These are phyloP conservation scores for Schizothorax lantsangensis DNA, from an alignment of 2,797 vertebrate genomes.

Conservation along the genomic window DNA sequence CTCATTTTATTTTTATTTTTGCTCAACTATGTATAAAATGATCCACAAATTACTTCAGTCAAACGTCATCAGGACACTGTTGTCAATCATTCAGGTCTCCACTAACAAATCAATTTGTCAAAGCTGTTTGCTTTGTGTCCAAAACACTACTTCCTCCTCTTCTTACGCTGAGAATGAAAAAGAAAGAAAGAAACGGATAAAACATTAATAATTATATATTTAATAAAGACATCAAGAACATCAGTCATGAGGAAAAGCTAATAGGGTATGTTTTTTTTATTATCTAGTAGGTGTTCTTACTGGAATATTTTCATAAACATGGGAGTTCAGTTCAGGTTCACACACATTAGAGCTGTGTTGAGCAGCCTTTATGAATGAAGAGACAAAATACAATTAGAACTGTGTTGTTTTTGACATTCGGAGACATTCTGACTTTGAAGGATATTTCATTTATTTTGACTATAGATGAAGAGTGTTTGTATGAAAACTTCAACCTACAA, in stretches of 20 bases:
- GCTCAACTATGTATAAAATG: background rate
- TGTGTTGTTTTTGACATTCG: background rate
- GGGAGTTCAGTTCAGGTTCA: background rate
- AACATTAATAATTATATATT: background rate
- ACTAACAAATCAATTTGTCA: background rate
- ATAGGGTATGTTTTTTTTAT: background rate
- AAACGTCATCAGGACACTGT: background rate
- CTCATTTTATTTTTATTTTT: background rate
- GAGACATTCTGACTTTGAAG: background rate
- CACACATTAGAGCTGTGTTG: background rate
- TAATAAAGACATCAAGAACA: background rate
- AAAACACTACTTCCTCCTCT: background rate
- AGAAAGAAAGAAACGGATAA: background rate
- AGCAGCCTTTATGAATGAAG: background rate
- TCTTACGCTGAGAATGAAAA: background rate
- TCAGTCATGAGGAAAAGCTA: background rate
- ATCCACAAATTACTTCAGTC: background rate
- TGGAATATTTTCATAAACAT: background rate
- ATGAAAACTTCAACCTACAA: background rate
- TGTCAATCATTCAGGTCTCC: background rate
- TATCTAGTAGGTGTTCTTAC: background rate
- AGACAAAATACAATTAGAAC: background rate
- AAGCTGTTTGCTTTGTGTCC: background rate
- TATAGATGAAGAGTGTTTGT: background rate
- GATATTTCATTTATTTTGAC: background rate